phyloP scores from a whole-genome alignment of 2,888 invertebrate species.

The Rotaria socialis region DNA sequence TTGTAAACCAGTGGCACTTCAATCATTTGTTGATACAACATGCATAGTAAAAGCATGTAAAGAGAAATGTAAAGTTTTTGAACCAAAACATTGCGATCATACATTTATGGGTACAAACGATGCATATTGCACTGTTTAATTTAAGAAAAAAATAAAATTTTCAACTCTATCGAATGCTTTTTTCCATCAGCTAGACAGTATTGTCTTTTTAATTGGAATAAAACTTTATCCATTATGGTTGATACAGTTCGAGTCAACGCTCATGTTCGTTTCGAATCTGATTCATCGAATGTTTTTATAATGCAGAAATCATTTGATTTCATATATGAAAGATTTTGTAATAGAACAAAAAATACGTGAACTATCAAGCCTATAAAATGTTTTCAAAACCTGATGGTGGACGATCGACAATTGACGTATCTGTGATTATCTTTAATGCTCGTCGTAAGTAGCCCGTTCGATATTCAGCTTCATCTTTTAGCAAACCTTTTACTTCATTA shows the following conservation, averaged over 20 bases:
- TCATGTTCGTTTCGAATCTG: too few relatives aligned
- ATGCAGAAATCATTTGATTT: too few relatives aligned
- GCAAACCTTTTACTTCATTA: not conserved
- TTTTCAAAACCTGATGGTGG: not conserved
- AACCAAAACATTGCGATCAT: conserved; percentile 4
- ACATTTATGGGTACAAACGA: conserved; percentile 14
- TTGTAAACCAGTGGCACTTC: not conserved
- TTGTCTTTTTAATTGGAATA: too few relatives aligned
- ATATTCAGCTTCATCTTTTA: not conserved
- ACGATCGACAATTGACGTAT: not conserved
- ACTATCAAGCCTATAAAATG: not conserved
- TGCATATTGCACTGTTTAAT: not conserved
- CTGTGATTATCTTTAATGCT: not conserved
- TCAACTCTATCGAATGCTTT: too few relatives aligned
- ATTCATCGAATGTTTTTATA: too few relatives aligned
- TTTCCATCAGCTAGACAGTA: too few relatives aligned
- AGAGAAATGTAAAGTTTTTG: not conserved
- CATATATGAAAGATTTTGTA: too few relatives aligned
- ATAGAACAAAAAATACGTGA: too few relatives aligned
- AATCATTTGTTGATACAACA: not conserved
- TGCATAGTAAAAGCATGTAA: not conserved
- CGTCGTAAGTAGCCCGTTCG: not conserved
- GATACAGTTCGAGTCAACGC: too few relatives aligned
- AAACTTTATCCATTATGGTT: too few relatives aligned
- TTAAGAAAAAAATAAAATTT: not conserved